Percentiles rank a stretch among this genome's conserved stretches.
Evolutionary conservation across 2,113 vertebrate species (phyloP).

Genomic region (Colinus virginianus): DNA sequence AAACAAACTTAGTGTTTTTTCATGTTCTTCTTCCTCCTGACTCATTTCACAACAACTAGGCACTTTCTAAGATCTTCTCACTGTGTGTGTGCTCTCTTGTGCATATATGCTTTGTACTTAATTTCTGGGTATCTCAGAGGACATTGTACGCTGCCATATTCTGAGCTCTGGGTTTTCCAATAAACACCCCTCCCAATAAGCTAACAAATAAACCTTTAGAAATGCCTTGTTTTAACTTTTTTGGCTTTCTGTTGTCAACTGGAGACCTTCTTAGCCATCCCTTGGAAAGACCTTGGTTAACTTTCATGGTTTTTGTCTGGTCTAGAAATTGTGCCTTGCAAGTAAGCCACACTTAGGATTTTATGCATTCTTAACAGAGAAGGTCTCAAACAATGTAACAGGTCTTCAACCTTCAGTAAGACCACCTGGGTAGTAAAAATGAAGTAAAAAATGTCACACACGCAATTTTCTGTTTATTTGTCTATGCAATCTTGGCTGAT

Average conservation of each 20-base stretch:
- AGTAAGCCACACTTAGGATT: neutral
- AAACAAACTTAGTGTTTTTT: neutral
- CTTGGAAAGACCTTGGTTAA: neutral
- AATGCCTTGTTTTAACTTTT: neutral
- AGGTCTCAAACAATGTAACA: neutral
- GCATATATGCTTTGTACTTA: neutral
- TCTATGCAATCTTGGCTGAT: neutral
- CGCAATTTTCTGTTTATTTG: neutral
- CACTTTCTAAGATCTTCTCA: neutral
- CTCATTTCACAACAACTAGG: neutral
- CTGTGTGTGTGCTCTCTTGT: accelerated
- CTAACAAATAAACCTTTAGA: neutral
- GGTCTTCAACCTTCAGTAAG: neutral
- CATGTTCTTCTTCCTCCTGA: neutral
- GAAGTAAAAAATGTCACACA: neutral
- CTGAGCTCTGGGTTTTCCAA: neutral
- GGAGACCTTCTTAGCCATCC: neutral
- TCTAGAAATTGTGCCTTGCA: neutral
- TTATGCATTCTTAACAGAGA: neutral
- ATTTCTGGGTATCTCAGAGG: neutral
- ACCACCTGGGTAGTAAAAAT: neutral
- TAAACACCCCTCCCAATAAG: neutral
- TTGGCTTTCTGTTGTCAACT: neutral
- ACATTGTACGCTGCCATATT: neutral
- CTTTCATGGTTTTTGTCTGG: neutral